A percentile compares a stretch with the other conserved stretches of the same genome.
Evolutionary conservation across 2,797 vertebrate species (phyloP).

Genomic region (Tokudaia tokunoshimensis): DNA sequence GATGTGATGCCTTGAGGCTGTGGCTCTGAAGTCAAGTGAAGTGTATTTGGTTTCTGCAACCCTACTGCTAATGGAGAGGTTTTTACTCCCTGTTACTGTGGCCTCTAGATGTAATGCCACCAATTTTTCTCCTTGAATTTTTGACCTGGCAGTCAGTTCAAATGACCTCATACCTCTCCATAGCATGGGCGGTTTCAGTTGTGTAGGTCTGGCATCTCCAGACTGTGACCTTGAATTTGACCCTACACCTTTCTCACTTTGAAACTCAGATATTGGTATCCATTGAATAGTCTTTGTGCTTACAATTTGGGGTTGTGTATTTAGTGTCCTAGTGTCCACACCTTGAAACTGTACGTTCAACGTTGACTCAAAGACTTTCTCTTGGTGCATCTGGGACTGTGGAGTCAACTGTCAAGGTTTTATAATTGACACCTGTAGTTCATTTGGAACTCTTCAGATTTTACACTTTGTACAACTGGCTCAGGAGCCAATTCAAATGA

Average conservation of each 20-base stretch:
- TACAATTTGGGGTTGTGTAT: slow-evolving; percentile 10
- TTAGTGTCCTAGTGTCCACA: slow-evolving; percentile 29
- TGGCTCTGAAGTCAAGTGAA: slow-evolving; percentile 10
- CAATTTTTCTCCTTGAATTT: slow-evolving; percentile 46
- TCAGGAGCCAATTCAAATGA: slow-evolving; percentile 54
- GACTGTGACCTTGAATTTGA: slow-evolving; percentile 5
- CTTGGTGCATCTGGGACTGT: slow-evolving; percentile 33
- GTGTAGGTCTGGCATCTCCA: slow-evolving; percentile 34
- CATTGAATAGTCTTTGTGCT: slow-evolving; percentile 52
- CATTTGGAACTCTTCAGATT: slow-evolving; percentile 19
- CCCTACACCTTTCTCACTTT: background rate
- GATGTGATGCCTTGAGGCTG: slow-evolving; percentile 45
- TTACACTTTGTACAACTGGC: slow-evolving; percentile 53
- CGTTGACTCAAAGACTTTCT: background rate
- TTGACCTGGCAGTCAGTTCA: background rate
- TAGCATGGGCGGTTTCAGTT: background rate
- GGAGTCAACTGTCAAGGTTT: slow-evolving; percentile 7
- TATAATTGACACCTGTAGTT: slow-evolving; percentile 48
- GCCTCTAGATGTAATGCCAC: background rate
- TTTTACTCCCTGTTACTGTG: slow-evolving; percentile 58
- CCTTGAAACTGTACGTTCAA: slow-evolving; percentile 40
- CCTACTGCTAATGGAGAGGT: background rate
- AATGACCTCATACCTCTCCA: slow-evolving; percentile 32
- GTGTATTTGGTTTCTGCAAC: background rate
- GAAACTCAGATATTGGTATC: slow-evolving; percentile 50